Evolutionary conservation across 37 sponge, comb jelly and placozoan species (phyloP), one percentile per base, ranked within the genome.

Genomic region (Oscarella lobularis): DNA sequence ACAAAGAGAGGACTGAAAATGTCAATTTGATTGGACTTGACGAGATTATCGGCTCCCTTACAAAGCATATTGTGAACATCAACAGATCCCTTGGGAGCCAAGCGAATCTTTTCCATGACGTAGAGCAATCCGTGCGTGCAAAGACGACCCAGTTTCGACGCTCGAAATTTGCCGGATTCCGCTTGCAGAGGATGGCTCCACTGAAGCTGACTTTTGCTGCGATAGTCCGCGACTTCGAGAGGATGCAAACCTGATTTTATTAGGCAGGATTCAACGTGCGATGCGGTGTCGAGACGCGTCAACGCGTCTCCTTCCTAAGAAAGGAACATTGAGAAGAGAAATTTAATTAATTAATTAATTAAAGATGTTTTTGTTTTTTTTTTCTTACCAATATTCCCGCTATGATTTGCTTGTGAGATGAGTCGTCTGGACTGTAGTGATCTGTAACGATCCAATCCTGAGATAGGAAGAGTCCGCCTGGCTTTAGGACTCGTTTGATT

Each of bases 1-100:
- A 71, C n/a, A 66, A 81, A 73, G 77, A 85, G 73, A 35, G 90
- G 90, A 38, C 83, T 82, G 83, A 89, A 89, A 38, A 89, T 89
- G 9, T 78, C 86, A 31, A 76, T 20, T 38, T 80, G 81, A 1
- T 82, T 81, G 6, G 80, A 38, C 31, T 39, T 33, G 14, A 83
- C 74, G 35, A 89, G 74, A 1, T 67, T 76, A 0, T 41, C 67
- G 0, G 86, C 90, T 32, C 78, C 83, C 31, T 54, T 82, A 9
- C 41, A 73, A 9, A 89, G 73, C 38, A 89, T 31, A 33, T 39
- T 31, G 65, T 82, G 83, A 5, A 80, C 77, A 32, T 79, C 77
- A 0, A 73, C 74, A 38, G 81, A 37, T n/a, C 90, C 90, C 0
- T 73, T 71, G 2, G 90, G 90, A 1, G 73, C 83, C 40, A 82